phyloP scores from a whole-genome alignment of 1,140 invertebrate species.

The Brachionus manjavacas region DNA sequence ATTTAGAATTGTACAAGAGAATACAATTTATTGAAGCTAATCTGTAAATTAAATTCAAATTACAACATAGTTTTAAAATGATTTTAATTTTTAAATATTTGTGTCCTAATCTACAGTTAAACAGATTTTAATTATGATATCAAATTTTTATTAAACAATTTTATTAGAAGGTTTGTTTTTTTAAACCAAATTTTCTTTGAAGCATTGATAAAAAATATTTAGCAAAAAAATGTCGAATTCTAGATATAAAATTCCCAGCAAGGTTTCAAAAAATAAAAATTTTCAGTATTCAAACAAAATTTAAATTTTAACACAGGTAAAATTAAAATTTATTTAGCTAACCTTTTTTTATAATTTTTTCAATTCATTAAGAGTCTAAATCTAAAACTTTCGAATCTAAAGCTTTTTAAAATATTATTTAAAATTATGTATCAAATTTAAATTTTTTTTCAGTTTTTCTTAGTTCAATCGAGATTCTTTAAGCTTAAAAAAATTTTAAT shows the following conservation, averaged over 20 bases:
- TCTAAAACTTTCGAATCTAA: not conserved
- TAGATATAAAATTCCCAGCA: not conserved
- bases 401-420: not conserved
- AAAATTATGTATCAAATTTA: not conserved
- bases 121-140: not conserved
- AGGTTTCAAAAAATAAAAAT: not conserved
- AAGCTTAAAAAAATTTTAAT: not conserved
- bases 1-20: no score
- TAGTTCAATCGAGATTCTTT: not conserved
- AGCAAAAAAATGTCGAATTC: not conserved
- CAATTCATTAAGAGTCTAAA: not conserved
- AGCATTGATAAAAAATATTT: not conserved
- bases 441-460: not conserved
- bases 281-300: not conserved
- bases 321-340: slow-evolving; percentile 7
- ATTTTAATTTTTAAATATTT: not conserved
- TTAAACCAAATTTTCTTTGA: not conserved
- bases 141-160: not conserved
- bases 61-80: no score
- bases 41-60: no score
- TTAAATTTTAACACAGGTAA: slow-evolving; percentile 7
- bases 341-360: slow-evolving; percentile 3
- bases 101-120: not conserved
- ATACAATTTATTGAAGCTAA: no score
- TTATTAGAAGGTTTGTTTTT: not conserved